These are phyloP conservation scores for Ceyx margarethae DNA, from an alignment of 2,113 vertebrate species.

Conservation along the genomic window DNA sequence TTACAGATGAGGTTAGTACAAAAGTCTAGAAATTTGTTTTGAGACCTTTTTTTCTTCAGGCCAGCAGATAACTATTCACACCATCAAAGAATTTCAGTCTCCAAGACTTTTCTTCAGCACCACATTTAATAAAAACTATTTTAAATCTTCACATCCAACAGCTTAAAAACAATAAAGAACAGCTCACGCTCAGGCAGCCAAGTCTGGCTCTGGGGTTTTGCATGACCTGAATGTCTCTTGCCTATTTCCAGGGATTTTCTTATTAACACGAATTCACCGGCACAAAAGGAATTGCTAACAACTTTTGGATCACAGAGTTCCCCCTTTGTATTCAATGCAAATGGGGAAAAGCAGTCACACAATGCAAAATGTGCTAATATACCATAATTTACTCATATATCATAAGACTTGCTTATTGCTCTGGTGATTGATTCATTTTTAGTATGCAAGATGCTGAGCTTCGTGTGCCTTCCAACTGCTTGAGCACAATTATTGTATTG, in stretches of 20 bases:
- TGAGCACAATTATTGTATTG: slow-evolving; percentile 71
- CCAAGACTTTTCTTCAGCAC: not conserved
- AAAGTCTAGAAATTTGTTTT: not conserved
- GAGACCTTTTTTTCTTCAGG: not conserved
- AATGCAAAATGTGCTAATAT: slow-evolving; percentile 32
- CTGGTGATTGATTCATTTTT: slow-evolving; percentile 52
- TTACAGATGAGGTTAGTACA: not conserved
- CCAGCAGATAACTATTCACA: not conserved
- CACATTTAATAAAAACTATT: not conserved
- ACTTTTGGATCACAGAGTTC: slow-evolving; percentile 11
- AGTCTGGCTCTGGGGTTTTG: not conserved
- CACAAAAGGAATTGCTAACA: slow-evolving; percentile 29
- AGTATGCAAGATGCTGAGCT: slow-evolving; percentile 32
- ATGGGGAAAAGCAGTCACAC: not conserved
- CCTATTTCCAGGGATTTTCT: not conserved
- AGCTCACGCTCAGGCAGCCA: not conserved
- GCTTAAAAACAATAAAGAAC: not conserved
- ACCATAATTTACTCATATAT: not conserved
- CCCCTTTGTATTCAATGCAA: slow-evolving; percentile 7
- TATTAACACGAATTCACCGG: not conserved
- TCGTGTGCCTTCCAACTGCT: slow-evolving; percentile 37
- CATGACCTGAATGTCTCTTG: not conserved
- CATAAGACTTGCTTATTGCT: slow-evolving; percentile 8
- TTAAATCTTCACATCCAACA: not conserved
- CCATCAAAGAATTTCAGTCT: not conserved